Base-by-base conservation (phyloP, 2,888 invertebrate species). In the Lithodes maja region DNA sequence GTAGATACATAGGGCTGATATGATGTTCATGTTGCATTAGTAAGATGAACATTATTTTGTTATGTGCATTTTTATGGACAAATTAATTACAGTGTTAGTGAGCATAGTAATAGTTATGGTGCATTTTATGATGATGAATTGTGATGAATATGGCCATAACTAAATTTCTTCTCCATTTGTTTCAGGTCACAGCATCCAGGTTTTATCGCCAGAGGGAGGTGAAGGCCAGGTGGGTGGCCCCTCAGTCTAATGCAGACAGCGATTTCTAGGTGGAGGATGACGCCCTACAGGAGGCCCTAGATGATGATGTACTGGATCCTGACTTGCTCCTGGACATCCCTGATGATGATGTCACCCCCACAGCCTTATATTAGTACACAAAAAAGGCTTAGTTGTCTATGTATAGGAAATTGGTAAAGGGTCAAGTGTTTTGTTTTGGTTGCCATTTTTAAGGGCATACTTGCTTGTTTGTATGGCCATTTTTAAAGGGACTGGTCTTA, bases 221-320 rank as follows among this genome's bases (percentile, higher is more conserved):
- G 1, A 77, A n/a, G 53, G n/a, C 53, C 1, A 53, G 54, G 79
- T 79, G 54, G 79, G n/a, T 79, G 53, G 77, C 49, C 7, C 79
- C 79, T 53, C 79, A 7, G 15, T 2, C 79, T 2, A 15, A 54
- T 17, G 54, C 7, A 9, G 54, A 53, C 54, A 79, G 79, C 33
- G 79, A 79, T 33, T n/a, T 79, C 1, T 9, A 79, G 79, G 5
- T 79, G 15, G 53, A 79, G 3, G 53, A 53, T 54, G 54, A 79
- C 53, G 54, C 12, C n/a, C 2, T 79, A 2, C 3, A 79, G 15
- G 50, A 78, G 12, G 33, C 33, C 33, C 33, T 33, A 33, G 50
- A 54, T 80, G 55, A 80, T 80, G 81, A 81, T 12, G 61, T 7
- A 17, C 61, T 81, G 9, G 50, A 81, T 49, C 61, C 68, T 9